A percentile compares a stretch with the other conserved stretches of the same genome.
Conservation (phyloP, 1,140 invertebrate species). For the Drosophila saltans region DNA sequence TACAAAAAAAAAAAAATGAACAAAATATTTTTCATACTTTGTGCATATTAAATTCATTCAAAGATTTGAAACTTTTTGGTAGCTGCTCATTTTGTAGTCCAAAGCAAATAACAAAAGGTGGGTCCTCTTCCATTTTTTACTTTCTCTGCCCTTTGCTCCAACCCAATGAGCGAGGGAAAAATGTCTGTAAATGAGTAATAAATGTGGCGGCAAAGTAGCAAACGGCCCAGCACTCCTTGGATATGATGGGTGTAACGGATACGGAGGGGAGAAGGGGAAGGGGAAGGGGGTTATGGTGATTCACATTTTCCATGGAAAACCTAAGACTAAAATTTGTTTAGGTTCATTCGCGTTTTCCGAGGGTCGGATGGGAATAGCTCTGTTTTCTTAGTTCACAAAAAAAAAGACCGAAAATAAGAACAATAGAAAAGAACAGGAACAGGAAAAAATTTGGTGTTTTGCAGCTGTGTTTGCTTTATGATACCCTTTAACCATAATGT, state of each 20-base stretch:
- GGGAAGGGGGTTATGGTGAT: not conserved
- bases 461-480: slow-evolving; percentile 42
- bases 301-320: slow-evolving; percentile 44
- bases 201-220: slow-evolving; percentile 53
- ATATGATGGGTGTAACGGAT: too few species aligned
- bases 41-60: slow-evolving; percentile 69
- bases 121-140: not conserved
- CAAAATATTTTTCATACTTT: slow-evolving; percentile 48
- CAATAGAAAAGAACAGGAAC: slow-evolving; percentile 25
- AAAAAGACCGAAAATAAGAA: slow-evolving; percentile 10
- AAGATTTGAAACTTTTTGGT: slow-evolving; percentile 64
- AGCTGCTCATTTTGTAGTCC: slow-evolving; percentile 62
- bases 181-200: slow-evolving; percentile 78
- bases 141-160: not conserved
- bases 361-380: not conserved
- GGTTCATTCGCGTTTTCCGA: slow-evolving; percentile 31
- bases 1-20: not conserved
- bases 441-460: slow-evolving; percentile 7
- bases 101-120: slow-evolving; percentile 68
- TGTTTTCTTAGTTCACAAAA: slow-evolving; percentile 12
- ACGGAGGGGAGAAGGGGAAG: slow-evolving; percentile 20
- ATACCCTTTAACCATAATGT: slow-evolving; percentile 14
- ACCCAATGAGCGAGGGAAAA: slow-evolving; percentile 11
- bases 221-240: not conserved
- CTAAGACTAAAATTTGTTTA: slow-evolving; percentile 63